phyloP scores from a whole-genome alignment of 1,140 invertebrate genomes.

The Microvelia longipes region DNA sequence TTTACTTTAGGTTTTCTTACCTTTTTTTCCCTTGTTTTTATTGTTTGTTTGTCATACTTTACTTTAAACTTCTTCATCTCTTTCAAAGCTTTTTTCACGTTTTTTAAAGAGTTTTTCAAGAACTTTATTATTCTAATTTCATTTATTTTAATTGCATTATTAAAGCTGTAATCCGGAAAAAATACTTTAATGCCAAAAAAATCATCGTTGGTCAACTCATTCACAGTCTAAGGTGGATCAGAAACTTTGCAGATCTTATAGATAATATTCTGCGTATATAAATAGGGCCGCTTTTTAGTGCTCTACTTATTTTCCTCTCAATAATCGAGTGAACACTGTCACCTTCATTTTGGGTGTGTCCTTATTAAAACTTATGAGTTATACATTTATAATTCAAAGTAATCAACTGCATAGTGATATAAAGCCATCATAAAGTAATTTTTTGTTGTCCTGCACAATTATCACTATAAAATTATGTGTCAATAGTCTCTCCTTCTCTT shows the following conservation, averaged over 20 bases:
- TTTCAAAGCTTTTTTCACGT: too few species aligned
- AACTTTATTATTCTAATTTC: too few species aligned
- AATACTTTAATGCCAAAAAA: slow-evolving; percentile 1
- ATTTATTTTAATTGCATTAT: too few species aligned
- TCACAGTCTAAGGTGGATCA: not conserved
- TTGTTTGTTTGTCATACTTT: too few species aligned
- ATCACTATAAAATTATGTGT: not conserved
- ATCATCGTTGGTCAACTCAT: not conserved
- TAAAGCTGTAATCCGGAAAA: too few species aligned
- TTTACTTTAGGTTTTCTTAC: too few species aligned
- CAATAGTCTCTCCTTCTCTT: too few species aligned
- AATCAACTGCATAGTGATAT: slow-evolving; percentile 12
- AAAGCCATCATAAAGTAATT: slow-evolving; percentile 3
- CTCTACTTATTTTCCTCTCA: slow-evolving; percentile 1
- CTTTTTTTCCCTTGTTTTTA: too few species aligned
- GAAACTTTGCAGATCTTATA: not conserved
- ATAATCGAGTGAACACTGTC: slow-evolving; percentile 5
- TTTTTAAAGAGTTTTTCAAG: too few species aligned
- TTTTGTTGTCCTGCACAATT: slow-evolving; percentile 5
- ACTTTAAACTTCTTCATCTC: too few species aligned
- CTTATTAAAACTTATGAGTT: slow-evolving; percentile 15
- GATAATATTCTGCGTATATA: slow-evolving; percentile 5
- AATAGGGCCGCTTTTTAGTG: not conserved
- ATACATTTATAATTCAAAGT: slow-evolving; percentile 11
- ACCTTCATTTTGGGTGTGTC: slow-evolving; percentile 16